Evolutionary conservation across 2,113 vertebrate species (phyloP), one percentile per base, ranked within the genome.

Genomic region (Sarotherodon lohbergeri): DNA sequence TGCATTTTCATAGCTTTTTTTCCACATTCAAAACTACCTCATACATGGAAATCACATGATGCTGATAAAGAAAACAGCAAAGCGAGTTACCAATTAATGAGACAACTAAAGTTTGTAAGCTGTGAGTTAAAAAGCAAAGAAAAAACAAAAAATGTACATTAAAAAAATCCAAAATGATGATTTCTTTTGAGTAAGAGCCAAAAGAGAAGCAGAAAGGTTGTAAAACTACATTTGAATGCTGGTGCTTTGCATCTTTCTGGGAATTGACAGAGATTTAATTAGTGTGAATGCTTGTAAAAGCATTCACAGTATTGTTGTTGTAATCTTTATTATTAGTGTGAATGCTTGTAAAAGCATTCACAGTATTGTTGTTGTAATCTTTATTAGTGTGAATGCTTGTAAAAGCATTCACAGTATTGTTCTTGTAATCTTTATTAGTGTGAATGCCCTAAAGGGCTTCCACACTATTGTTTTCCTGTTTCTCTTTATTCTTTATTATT

Each of bases 191-290:
- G 5, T 29, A 27, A 59, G 27, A 17, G 14, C 57, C 57, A 61
- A 61, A 61, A 61, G 8, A 32, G 14, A 32, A 61, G 14, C 14
- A 61, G 57, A 0, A 32, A 4, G 27, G 17, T 32, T 2, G 0
- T 5, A 2, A 32, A 61, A 32, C 27, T 59, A 1, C 27, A 59
- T 5, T 0, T 61, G 14, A 6, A 61, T 61, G 27, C 4, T 61
- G 57, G 14, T 32, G 5, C 8, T 61, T 61, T 61, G 27, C 14
- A 32, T 16, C 13, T 5, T n/a, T 54, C 8, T 54, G 19, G 12
- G 5, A 43, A 3, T 9, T 17, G 16, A 50, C 3, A 50, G 48
- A 50, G 12, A 12, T 48, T 48, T 48, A 48, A 48, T 17, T 48
- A 22, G 22, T 22, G 22, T 22, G 22, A 22, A 22, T 22, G 22